Percentiles rank a stretch among this genome's conserved stretches.
These are phyloP conservation scores for Argopecten irradians DNA, from an alignment of 1,140 invertebrate genomes.

Conservation along the genomic window DNA sequence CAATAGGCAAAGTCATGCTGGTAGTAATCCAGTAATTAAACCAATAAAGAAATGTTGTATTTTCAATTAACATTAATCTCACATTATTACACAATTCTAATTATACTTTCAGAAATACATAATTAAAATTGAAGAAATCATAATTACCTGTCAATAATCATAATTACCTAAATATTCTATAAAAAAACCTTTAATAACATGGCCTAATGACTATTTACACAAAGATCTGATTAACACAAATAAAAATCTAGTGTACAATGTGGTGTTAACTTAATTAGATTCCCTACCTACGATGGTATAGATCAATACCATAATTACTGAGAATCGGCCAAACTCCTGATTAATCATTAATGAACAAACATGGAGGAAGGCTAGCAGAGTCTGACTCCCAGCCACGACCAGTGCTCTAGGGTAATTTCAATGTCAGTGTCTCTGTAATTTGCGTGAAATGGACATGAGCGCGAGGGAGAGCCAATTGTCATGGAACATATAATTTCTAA, in stretches of 20 bases:
- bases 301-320: background rate
- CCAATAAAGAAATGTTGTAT: no score
- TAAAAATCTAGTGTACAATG: background rate
- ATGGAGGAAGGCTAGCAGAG: background rate
- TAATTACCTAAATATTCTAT: background rate
- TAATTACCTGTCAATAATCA: background rate
- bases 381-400: background rate
- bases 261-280: background rate
- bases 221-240: background rate
- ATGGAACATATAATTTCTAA: constrained; percentile 23
- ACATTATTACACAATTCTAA: no score
- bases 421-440: background rate
- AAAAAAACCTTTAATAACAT: background rate
- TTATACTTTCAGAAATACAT: no score
- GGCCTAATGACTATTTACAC: background rate
- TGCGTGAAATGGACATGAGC: constrained; percentile 20
- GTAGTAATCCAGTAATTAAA: no score
- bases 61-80: no score
- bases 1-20: no score
- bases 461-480: background rate
- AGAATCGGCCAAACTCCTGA: constrained; percentile 14
- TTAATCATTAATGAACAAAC: constrained; percentile 23
- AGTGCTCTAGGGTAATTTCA: constrained; percentile 21
- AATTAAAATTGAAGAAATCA: background rate
- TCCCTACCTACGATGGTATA: background rate